These are phyloP conservation scores for Adelphocoris suturalis DNA, from an alignment of 2,888 invertebrate genomes.

Conservation along the genomic window DNA sequence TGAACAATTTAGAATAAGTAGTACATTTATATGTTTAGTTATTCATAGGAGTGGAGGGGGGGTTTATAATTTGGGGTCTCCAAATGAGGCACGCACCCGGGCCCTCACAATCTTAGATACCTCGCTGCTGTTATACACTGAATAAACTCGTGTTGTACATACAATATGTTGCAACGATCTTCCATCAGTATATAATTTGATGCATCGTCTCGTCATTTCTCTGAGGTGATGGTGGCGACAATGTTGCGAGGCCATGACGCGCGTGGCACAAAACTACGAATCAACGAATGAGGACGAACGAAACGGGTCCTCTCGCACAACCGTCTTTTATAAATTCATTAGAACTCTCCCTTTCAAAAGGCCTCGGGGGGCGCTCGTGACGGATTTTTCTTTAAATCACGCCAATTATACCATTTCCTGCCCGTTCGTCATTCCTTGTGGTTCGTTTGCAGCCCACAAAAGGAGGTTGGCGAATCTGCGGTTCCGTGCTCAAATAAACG, in stretches of 20 bases:
- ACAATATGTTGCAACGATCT: no score
- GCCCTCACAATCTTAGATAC: no score
- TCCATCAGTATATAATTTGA: no score
- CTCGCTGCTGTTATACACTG: no score
- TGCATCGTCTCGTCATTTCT: no score
- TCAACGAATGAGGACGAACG: conserved; percentile 4
- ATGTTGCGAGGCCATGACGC: neutral
- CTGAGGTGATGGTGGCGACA: neutral
- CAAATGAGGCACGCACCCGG: no score
- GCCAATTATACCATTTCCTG: conserved; percentile 49
- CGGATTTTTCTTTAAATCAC: conserved; percentile 30
- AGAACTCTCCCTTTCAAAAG: conserved; percentile 17
- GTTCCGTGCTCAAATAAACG: no score
- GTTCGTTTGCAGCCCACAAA: neutral
- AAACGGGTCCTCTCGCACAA: neutral
- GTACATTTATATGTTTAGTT: no score
- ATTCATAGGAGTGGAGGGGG: no score
- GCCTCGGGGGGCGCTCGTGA: neutral
- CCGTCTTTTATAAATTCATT: conserved; percentile 45
- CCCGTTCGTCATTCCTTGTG: neutral
- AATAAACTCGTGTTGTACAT: no score
- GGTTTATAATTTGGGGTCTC: no score
- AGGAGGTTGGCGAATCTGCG: neutral
- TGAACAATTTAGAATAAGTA: no score
- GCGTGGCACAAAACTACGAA: neutral